Percentiles rank a stretch among this genome's conserved stretches.
Conservation (phyloP, 2,113 vertebrate species). For the Scolopax mira region DNA sequence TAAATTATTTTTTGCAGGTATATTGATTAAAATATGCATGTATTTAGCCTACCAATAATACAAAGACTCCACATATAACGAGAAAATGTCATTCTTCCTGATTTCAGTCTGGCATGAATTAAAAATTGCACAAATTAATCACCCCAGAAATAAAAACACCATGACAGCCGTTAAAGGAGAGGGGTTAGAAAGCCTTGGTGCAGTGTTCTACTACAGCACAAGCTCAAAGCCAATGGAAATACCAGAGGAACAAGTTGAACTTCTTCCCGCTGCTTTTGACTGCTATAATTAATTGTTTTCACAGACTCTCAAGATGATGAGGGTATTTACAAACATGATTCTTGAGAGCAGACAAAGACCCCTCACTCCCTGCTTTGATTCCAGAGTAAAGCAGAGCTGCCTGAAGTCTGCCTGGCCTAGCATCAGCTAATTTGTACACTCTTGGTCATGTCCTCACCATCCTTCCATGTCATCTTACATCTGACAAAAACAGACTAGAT, state of each 20-base stretch:
- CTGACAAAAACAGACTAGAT: not conserved
- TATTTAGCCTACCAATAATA: not conserved
- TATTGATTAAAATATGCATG: not conserved
- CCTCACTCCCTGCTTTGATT: not conserved
- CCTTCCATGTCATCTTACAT: not conserved
- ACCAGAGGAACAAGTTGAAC: not conserved
- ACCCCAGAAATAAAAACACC: not conserved
- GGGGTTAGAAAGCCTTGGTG: not conserved
- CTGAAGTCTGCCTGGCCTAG: not conserved
- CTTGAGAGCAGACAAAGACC: not conserved
- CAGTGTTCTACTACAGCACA: not conserved
- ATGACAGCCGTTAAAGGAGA: not conserved
- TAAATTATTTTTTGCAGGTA: not conserved
- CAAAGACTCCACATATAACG: not conserved
- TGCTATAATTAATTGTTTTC: not conserved
- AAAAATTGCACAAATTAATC: not conserved
- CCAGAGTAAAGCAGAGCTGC: not conserved
- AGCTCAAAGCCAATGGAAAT: not conserved
- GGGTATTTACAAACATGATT: not conserved
- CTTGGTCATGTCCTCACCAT: not conserved
- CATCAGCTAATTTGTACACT: not conserved
- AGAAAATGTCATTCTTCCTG: not conserved
- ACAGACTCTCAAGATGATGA: not conserved
- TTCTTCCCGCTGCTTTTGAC: not conserved
- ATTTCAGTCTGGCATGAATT: not conserved